phyloP scores from a whole-genome alignment of 2,888 invertebrate species.

The Colostygia pectinataria region DNA sequence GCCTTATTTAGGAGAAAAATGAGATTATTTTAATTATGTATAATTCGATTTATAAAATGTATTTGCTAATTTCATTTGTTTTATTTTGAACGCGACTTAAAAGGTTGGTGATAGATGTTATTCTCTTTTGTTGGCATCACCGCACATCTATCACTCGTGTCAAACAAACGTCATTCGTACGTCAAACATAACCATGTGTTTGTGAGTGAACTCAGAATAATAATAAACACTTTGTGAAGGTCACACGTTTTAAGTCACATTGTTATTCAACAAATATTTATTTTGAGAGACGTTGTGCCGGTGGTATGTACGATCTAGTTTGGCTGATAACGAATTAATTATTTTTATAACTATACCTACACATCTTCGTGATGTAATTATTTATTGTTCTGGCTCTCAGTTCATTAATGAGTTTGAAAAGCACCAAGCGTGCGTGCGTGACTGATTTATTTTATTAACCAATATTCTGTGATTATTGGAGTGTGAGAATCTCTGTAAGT shows the following conservation, averaged over 20 bases:
- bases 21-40: no score
- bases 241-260: conserved; percentile 8
- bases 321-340: conserved; percentile 37
- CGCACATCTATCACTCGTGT: conserved; percentile 39
- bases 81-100: conserved; percentile 21
- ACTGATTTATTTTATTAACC: conserved; percentile 25
- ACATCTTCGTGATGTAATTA: conserved; percentile 50
- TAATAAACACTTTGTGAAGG: no score
- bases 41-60: no score
- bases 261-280: conserved; percentile 23
- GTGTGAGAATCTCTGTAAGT: conserved; percentile 24
- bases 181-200: conserved; percentile 20
- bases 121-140: conserved; percentile 30
- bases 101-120: no score
- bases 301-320: conserved; percentile 22
- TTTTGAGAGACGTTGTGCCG: conserved; percentile 26
- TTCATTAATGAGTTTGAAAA: conserved; percentile 29
- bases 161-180: conserved; percentile 23
- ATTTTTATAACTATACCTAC: conserved; percentile 36
- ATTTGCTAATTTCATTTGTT: background rate
- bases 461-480: conserved; percentile 9
- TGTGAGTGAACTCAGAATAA: no score
- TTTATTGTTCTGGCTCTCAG: conserved; percentile 22
- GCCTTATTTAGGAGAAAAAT: conserved; percentile 3
- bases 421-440: conserved; percentile 17